A percentile compares a stretch with the other conserved stretches of the same genome.
Conservation (phyloP, 2,113 vertebrate genomes). For the Entelurus aequoreus region DNA sequence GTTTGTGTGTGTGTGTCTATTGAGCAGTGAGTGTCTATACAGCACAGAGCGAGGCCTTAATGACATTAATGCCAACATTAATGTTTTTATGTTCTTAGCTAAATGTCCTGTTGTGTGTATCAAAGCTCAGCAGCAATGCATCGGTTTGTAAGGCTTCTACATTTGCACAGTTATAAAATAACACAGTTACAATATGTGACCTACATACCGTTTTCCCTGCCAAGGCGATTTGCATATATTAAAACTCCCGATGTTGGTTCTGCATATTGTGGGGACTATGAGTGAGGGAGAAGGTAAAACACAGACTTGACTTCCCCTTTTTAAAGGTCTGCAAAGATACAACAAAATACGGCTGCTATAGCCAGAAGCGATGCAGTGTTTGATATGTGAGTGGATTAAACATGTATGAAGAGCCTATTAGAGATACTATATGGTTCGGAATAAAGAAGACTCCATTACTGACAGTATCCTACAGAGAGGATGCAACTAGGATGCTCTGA, state of each 20-base stretch:
- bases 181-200: conserved; percentile 11
- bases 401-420: conserved; percentile 43
- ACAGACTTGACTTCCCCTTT: no score
- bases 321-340: conserved; percentile 10
- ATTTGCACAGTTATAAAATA: not conserved
- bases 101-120: conserved; percentile 37
- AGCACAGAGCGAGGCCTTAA: conserved; percentile 38
- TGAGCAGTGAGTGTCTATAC: not conserved
- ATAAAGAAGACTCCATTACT: conserved; percentile 26
- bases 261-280: not conserved
- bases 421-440: conserved; percentile 29
- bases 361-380: conserved; percentile 47
- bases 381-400: conserved; percentile 54
- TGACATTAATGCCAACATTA: conserved; percentile 59
- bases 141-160: conserved; percentile 6
- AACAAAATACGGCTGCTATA: conserved; percentile 39
- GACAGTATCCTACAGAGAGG: conserved; percentile 24
- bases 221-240: conserved; percentile 12
- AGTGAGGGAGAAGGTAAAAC: not conserved
- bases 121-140: conserved; percentile 30
- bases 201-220: conserved; percentile 22
- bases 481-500: conserved; percentile 1
- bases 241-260: conserved; percentile 1
- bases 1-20: conserved; percentile 6
- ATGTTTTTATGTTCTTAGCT: conserved; percentile 62